Percentiles rank a stretch among this genome's conserved stretches.
Evolutionary conservation across 2,888 invertebrate genomes (phyloP).

Genomic region (Orchesella flavescens): DNA sequence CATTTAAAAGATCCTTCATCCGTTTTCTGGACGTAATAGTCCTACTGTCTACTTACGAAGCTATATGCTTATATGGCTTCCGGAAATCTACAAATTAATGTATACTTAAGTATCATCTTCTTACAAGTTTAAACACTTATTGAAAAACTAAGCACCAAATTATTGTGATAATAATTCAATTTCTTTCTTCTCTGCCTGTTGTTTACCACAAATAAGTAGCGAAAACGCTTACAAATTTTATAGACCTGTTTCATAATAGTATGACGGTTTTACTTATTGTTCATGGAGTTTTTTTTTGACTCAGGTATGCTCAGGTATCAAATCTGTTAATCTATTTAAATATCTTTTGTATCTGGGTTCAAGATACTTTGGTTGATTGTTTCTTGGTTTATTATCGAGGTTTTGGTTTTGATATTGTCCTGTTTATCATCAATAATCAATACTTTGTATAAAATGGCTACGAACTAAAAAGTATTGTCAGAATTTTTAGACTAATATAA

Average conservation of each 20-base stretch:
- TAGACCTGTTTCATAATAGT: background rate
- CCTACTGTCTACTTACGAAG: background rate
- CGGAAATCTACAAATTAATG: too few species aligned
- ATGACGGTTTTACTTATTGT: slow-evolving; percentile 42
- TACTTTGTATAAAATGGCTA: slow-evolving; percentile 3
- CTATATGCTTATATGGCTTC: background rate
- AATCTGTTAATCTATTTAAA: slow-evolving; percentile 36
- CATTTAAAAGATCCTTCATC: slow-evolving; percentile 36
- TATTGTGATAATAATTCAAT: background rate
- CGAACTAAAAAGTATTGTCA: slow-evolving; percentile 3
- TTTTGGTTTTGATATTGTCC: slow-evolving; percentile 3
- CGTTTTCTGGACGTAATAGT: slow-evolving; percentile 21
- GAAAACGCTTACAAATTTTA: background rate
- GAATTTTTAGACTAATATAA: slow-evolving; percentile 2
- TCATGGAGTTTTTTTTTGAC: slow-evolving; percentile 10
- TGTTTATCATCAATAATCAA: background rate
- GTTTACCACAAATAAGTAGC: background rate
- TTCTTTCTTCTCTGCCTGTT: background rate
- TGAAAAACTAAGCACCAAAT: slow-evolving; percentile 9
- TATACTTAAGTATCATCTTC: too few species aligned
- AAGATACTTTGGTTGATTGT: slow-evolving; percentile 24
- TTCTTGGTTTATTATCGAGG: slow-evolving; percentile 14
- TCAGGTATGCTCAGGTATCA: slow-evolving; percentile 65
- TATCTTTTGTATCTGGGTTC: slow-evolving; percentile 16
- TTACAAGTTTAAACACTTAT: too few species aligned